Percentiles rank a stretch among this genome's conserved stretches.
phyloP scores from a whole-genome alignment of 2,113 vertebrate genomes.

The Plotosus lineatus region DNA sequence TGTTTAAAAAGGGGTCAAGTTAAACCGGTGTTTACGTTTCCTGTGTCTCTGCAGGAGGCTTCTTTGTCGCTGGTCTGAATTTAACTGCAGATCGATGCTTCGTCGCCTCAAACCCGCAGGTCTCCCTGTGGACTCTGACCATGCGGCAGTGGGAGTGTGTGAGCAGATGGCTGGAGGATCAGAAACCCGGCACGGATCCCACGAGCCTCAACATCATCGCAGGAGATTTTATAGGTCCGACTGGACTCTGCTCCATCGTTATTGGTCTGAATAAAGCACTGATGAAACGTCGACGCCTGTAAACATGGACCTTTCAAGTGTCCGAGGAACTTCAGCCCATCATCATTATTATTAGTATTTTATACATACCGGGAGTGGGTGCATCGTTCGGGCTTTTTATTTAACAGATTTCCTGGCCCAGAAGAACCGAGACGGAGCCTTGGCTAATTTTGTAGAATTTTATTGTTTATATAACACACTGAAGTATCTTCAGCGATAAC shows the following conservation, averaged over 20 bases:
- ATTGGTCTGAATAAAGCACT: conserved; percentile 81
- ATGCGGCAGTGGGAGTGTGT: conserved; percentile 71
- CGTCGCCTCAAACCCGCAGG: conserved; percentile 67
- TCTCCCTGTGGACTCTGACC: conserved; percentile 77
- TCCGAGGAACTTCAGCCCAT: not conserved
- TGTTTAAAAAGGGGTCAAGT: not conserved
- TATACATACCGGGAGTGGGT: not conserved
- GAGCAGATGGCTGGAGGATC: conserved; percentile 77
- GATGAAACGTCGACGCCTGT: conserved; percentile 13
- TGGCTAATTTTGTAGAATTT: not conserved
- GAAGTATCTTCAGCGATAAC: conserved; percentile 16
- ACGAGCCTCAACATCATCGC: conserved; percentile 84
- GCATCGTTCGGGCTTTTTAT: not conserved
- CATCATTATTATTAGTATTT: too few species aligned
- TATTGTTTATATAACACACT: not conserved
- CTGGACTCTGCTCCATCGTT: conserved; percentile 77
- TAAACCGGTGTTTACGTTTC: not conserved
- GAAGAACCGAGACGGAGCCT: not conserved
- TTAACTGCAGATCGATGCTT: conserved; percentile 79
- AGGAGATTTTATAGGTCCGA: conserved; percentile 81
- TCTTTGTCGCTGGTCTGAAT: conserved; percentile 87
- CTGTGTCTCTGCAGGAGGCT: conserved; percentile 67
- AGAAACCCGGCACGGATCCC: conserved; percentile 74
- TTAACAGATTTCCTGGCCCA: not conserved
- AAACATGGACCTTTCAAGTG: not conserved